Evolutionary conservation across 2,113 vertebrate genomes (phyloP).

Genomic region (Oxyura jamaicensis): DNA sequence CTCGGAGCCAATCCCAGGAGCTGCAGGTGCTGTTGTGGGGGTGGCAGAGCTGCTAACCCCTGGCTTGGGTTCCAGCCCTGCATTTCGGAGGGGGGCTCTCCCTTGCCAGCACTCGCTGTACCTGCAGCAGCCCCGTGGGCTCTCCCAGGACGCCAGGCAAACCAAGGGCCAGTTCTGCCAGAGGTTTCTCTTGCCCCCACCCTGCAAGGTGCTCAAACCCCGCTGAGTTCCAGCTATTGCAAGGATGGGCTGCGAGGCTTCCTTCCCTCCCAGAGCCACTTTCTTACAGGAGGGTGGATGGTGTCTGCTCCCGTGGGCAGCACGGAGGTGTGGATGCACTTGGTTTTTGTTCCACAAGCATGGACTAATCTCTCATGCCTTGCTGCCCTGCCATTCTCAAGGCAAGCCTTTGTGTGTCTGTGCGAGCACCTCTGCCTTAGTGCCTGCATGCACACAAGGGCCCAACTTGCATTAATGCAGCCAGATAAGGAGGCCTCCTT

Average conservation of each 20-base stretch:
- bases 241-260: accelerated
- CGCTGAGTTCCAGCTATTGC: background rate
- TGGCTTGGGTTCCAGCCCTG: background rate
- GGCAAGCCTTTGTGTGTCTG: background rate
- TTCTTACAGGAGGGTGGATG: background rate
- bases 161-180: background rate
- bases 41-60: background rate
- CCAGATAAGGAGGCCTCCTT: conserved; percentile 51
- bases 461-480: conserved; percentile 47
- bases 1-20: background rate
- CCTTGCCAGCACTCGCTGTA: background rate
- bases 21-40: background rate
- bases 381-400: background rate
- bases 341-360: background rate
- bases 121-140: accelerated
- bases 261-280: background rate
- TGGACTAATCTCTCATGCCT: conserved; percentile 17
- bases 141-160: background rate
- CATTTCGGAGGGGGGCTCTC: background rate
- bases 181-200: background rate
- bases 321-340: background rate
- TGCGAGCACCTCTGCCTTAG: background rate
- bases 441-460: background rate
- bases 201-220: background rate
- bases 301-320: background rate